Evolutionary conservation across 2,113 vertebrate species (phyloP).

Genomic region (Ailurus styani): DNA sequence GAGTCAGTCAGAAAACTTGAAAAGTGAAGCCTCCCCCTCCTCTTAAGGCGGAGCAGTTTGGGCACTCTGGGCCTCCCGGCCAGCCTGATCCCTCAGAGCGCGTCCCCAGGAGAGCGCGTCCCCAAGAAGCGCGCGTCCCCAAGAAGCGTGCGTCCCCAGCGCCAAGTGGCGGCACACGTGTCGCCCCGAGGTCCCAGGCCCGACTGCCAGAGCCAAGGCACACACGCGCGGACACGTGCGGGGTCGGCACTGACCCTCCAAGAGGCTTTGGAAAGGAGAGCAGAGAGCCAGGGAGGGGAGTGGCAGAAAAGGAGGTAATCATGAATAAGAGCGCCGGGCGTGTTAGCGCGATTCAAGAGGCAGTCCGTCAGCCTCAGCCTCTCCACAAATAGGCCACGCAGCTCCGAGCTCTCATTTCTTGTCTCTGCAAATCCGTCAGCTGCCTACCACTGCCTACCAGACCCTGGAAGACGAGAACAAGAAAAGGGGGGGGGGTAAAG

Average conservation of each 20-base stretch:
- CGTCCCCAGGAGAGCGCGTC: background rate
- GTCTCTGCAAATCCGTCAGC: slow-evolving; percentile 77
- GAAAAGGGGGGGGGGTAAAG: slow-evolving; percentile 67
- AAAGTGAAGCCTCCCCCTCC: slow-evolving; percentile 49
- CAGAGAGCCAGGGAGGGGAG: background rate
- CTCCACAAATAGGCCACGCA: slow-evolving; percentile 51
- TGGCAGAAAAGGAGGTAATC: background rate
- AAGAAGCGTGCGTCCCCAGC: rapidly evolving
- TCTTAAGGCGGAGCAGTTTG: background rate
- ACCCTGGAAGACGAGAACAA: slow-evolving; percentile 80
- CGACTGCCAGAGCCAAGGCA: background rate
- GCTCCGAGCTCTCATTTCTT: slow-evolving; percentile 52
- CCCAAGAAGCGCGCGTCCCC: background rate
- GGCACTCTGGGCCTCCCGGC: background rate
- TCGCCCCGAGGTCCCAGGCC: background rate
- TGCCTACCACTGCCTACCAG: slow-evolving; percentile 79
- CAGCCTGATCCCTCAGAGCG: background rate
- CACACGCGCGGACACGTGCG: background rate
- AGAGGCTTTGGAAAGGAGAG: background rate
- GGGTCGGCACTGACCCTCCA: background rate
- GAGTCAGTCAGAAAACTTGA: slow-evolving; percentile 66
- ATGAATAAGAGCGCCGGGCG: slow-evolving; percentile 31
- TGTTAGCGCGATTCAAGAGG: slow-evolving; percentile 13
- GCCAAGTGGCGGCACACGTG: slow-evolving; percentile 19
- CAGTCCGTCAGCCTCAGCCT: slow-evolving; percentile 47